Evolutionary conservation across 2,888 invertebrate species (phyloP), one percentile per base, ranked within the genome.

Genomic region (Drosophila mercatorum): DNA sequence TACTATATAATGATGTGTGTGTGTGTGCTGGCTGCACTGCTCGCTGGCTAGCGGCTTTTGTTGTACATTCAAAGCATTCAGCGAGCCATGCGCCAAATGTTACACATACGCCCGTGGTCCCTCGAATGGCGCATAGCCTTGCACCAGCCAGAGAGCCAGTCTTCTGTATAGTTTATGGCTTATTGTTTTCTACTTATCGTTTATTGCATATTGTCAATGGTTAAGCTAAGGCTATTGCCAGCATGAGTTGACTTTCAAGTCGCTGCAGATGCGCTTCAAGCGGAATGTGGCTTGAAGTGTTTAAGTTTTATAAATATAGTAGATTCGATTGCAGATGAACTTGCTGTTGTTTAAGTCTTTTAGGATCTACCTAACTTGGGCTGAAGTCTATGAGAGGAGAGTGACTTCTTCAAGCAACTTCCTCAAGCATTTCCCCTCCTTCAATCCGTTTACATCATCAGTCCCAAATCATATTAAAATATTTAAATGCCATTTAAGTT

Each of bases 31-130:
- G 22, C 22, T 22, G 22, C 22, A 22, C 22, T 22, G 57, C 56
- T 60, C 56, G 22, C 49, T 52, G 51, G 63, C 57, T 57, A 58
- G 65, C 43, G 38, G 65, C 59, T 72, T 78, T 78, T 78, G 75
- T 75, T 80, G 72, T 75, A 58, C 61, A 75, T 58, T 75, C 75
- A 75, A 22, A 67, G 53, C 71, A 68, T 73, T 43, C 53, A 68
- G 64, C 72, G 56, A 58, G 63, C 59, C 52, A 46, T 52, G 72
- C 59, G 57, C 55, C 70, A 74, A 77, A 74, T 79, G 76, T 86
- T 78, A 78, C 78, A 68, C 83, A 85, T 77, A 82, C 83, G 83
- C 72, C 77, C 70, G 82, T 78, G 82, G 52, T 72, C 65, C 65
- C 72, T 41, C 40, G 36, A 34, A 53, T 56, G 43, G 7, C 22